Base-by-base conservation (phyloP, 1,140 invertebrate genomes). In the Cherax destructor region DNA sequence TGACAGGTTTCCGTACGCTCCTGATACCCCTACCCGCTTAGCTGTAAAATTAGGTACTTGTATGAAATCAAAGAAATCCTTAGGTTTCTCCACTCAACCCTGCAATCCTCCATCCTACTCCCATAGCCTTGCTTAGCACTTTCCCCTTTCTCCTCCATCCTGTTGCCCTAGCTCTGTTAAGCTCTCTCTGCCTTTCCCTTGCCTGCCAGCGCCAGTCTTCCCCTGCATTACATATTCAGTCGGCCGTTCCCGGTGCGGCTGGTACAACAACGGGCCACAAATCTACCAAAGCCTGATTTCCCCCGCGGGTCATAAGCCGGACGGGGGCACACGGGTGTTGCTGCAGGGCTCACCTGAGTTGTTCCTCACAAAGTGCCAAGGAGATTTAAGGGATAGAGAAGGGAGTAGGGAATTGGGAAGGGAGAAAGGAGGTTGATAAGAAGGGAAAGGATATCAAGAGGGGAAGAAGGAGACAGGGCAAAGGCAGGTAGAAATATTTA, bases 231-330 rank as follows among this genome's bases (percentile, higher is more conserved):
- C 18, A 74, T 30, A 74, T 30, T 74, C 69, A 74, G 69, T 5
- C 24, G 69, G 7, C 4, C 13, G 69, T n/a, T 3, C 69, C 7
- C 61, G 11, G 11, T 6, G 5, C 65, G 65, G 6, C n/a, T 0
- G 7, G 5, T 24, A 30, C 69, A 24, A 74, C 69, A 74, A 7
- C 69, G 11, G 69, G 69, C 69, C 69, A 74, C 69, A 74, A 74
- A 74, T 74, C 69, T 24, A 30, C 21, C n/a, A 11, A 11, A 30
- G 69, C 69, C 21, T 74, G 69, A 74, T 74, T 74, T 74, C 69
- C 69, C 69, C 69, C 21, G 69, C n/a, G 69, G 69, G 69, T 74
- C 69, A 74, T 74, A 30, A 74, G 69, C 69, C n/a, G 69, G 69
- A 74, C 69, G 69, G 6, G 69, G 61, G 61, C 5, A 69, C 61